These are phyloP conservation scores for Miltochrista miniata DNA, from an alignment of 2,888 invertebrate species.

Conservation along the genomic window DNA sequence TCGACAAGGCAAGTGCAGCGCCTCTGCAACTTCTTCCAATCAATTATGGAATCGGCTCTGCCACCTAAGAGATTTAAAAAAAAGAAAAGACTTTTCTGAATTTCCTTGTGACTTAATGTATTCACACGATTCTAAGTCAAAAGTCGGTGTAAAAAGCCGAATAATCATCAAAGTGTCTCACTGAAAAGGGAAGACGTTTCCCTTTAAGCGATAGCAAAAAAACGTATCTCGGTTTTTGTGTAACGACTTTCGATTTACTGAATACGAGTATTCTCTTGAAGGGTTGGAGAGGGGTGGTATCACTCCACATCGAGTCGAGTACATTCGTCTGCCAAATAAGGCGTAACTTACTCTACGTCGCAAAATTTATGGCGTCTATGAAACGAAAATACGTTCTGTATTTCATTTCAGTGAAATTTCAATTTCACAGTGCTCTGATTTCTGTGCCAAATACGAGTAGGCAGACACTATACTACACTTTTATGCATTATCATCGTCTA, in stretches of 20 bases:
- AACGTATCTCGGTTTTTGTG: slow-evolving; percentile 73
- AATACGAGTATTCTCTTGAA: slow-evolving; percentile 70
- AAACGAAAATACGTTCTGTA: slow-evolving; percentile 54
- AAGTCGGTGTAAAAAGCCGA: slow-evolving; percentile 51
- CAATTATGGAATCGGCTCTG: too few species aligned
- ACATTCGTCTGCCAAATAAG: slow-evolving; percentile 73
- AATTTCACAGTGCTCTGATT: slow-evolving; percentile 66
- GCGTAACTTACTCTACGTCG: slow-evolving; percentile 67
- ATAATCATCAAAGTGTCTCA: slow-evolving; percentile 60
- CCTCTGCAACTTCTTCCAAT: too few species aligned
- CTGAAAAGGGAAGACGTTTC: slow-evolving; percentile 57
- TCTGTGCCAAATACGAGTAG: slow-evolving; percentile 38
- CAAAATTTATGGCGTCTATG: slow-evolving; percentile 61
- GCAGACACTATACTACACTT: slow-evolving; percentile 34
- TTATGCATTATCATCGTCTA: background rate
- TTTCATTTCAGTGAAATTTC: slow-evolving; percentile 65
- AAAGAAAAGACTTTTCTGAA: slow-evolving; percentile 4
- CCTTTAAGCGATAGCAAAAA: slow-evolving; percentile 63
- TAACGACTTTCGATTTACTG: slow-evolving; percentile 78
- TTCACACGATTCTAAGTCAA: slow-evolving; percentile 22
- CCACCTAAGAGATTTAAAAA: too few species aligned
- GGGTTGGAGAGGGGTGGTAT: slow-evolving; percentile 70
- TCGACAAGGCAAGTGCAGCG: too few species aligned
- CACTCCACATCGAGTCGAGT: slow-evolving; percentile 67
- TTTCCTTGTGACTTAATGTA: background rate